A percentile compares a stretch with the other conserved stretches of the same genome.
Conservation (phyloP, 1,140 invertebrate genomes). For the Cardiocondyla obscurior region DNA sequence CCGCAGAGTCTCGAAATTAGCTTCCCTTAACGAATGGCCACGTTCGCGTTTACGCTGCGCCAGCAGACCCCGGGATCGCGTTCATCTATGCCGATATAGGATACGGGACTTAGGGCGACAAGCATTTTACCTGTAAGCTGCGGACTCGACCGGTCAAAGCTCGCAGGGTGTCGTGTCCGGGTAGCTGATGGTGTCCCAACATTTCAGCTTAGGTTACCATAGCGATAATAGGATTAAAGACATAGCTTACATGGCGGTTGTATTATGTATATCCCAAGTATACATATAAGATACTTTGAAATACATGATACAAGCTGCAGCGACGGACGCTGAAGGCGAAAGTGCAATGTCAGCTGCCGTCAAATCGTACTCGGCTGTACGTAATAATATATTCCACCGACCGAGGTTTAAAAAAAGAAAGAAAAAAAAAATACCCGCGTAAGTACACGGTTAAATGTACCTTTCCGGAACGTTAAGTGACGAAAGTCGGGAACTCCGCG, state of each 20-base stretch:
- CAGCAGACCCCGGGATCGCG: conserved; percentile 49
- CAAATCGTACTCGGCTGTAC: not conserved
- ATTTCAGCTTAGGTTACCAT: conserved; percentile 52
- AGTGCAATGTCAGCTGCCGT: not conserved
- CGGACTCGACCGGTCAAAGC: conserved; percentile 38
- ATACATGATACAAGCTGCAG: not conserved
- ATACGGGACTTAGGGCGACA: conserved; percentile 36
- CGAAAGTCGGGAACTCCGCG: not conserved
- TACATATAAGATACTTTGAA: not conserved
- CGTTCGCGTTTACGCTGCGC: conserved; percentile 37
- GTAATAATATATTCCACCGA: too few species aligned
- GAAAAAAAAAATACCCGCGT: not conserved
- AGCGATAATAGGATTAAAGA: conserved; percentile 49
- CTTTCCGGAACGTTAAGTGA: not conserved
- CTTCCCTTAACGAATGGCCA: conserved; percentile 29
- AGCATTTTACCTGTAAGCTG: conserved; percentile 10
- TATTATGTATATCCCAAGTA: conserved; percentile 15
- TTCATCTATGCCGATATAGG: conserved; percentile 47
- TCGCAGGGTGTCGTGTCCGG: not conserved
- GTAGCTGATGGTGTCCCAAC: conserved; percentile 30
- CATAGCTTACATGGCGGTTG: conserved; percentile 2
- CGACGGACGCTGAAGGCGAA: not conserved
- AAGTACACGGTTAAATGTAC: not conserved
- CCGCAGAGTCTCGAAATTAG: not conserved
- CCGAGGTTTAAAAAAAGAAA: too few species aligned